Evolutionary conservation across 2,888 invertebrate genomes (phyloP), one percentile per base, ranked within the genome.

Genomic region (Diachrysia chrysitis): DNA sequence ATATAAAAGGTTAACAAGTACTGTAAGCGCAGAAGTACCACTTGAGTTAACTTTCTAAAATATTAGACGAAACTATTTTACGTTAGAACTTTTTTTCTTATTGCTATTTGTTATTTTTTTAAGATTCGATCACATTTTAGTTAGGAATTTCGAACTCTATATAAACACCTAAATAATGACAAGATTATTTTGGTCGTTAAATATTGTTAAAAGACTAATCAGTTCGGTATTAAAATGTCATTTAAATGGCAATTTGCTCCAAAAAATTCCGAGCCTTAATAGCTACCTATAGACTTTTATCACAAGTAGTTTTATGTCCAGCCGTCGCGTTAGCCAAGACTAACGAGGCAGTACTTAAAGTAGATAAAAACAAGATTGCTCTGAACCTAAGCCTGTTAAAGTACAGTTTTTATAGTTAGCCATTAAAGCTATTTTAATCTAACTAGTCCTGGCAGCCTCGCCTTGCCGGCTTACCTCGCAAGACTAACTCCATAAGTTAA

Each of bases 1-100:
- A 82, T 58, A 79, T 73, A 82, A 81, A 76, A 56, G 62, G 17
- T n/a, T 63, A 66, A 21, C 14, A 17, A 54, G 0, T 19, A 10
- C n/a, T 14, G 5, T n/a, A 19, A 12, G 4, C 29, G 14, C 17
- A 79, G 71, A 62, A 56, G 61, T 32, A 14, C 19, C 17, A 51
- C 10, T 48, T n/a, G 3, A 12, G 3, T 5, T 5, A 12, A 19
- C 48, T 51, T 51, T 19, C 19, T 19, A 21, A 10, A 10, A 21
- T 14, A 10, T 17, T 10, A 2, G 0, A 16, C 54, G 19, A 53
- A 53, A 53, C 21, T 7, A 16, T 53, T 32, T 32, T 32, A 25
- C 5, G n/a, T 51, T 10, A 6, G n/a, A 51, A 10, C 6, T 17
- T 14, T 51, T 51, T 51, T 19, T 5, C 16, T 35, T 35, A 9